Conservation (phyloP, 1,140 invertebrate genomes). For the Aphelenchoides fujianensis region DNA sequence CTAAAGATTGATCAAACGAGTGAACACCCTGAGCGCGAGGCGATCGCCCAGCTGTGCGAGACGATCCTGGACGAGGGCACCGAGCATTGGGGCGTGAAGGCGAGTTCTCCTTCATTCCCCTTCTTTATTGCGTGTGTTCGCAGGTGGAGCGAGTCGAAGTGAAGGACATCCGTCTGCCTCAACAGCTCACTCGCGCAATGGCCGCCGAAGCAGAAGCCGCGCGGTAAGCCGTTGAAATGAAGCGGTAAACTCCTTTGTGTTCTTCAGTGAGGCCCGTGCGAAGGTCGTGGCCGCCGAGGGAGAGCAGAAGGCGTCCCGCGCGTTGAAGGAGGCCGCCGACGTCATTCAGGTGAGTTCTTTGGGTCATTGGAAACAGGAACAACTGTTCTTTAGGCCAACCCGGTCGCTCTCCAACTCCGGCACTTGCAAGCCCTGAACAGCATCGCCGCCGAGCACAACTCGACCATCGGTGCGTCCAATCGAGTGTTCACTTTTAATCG, state of each 20-base stretch:
- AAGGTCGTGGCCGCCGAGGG: conserved; percentile 72
- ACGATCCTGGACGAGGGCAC: conserved; percentile 62
- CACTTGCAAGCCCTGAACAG: conserved; percentile 61
- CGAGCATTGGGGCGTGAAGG: conserved; percentile 71
- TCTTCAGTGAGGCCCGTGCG: conserved; percentile 75
- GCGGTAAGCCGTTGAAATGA: too few species aligned
- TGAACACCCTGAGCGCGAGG: conserved; percentile 66
- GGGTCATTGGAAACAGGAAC: neutral
- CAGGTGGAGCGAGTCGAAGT: conserved; percentile 62
- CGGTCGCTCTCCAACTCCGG: conserved; percentile 60
- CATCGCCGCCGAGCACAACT: conserved; percentile 62
- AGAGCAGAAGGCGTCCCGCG: conserved; percentile 79
- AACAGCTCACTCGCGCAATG: conserved; percentile 62
- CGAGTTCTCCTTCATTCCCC: too few species aligned
- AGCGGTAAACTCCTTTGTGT: too few species aligned
- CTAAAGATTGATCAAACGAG: too few species aligned
- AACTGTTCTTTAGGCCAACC: conserved; percentile 63
- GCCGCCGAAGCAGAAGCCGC: conserved; percentile 66
- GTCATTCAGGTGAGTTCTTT: conserved; percentile 68
- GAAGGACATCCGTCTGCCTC: conserved; percentile 62
- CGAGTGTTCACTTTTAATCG: neutral
- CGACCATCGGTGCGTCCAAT: conserved; percentile 43
- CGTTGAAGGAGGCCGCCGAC: conserved; percentile 83
- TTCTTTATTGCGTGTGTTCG: neutral
- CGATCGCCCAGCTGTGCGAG: conserved; percentile 63